These are phyloP conservation scores for Drosophila nigrodunni DNA, from an alignment of 1,140 invertebrate genomes.

Conservation along the genomic window DNA sequence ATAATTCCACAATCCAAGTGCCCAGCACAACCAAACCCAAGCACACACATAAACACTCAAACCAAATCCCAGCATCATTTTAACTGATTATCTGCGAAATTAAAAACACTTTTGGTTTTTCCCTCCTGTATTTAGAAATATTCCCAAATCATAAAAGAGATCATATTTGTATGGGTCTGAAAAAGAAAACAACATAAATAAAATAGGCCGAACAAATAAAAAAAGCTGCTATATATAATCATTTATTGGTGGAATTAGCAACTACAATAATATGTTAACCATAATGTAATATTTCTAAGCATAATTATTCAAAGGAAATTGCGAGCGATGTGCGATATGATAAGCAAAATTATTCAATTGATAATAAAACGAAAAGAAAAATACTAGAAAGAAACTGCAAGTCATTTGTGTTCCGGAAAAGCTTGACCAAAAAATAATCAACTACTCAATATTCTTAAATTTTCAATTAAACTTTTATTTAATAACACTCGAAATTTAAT, in stretches of 20 bases:
- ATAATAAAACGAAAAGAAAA: conserved; percentile 54
- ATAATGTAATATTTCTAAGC: conserved; percentile 62
- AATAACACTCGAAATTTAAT: conserved; percentile 4
- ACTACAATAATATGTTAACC: conserved; percentile 54
- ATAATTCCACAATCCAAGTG: conserved; percentile 86
- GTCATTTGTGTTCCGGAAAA: not conserved
- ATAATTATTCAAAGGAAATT: conserved; percentile 67
- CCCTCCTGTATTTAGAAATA: conserved; percentile 29
- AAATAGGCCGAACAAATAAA: conserved; percentile 41
- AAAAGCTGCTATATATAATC: conserved; percentile 31
- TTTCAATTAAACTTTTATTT: not conserved
- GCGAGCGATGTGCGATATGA: conserved; percentile 49
- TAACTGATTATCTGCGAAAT: conserved; percentile 63
- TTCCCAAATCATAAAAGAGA: conserved; percentile 24
- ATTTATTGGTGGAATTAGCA: conserved; percentile 48
- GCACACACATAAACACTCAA: not conserved
- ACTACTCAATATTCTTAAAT: too few species aligned
- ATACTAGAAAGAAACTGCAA: conserved; percentile 8
- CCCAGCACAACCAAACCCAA: conserved; percentile 6
- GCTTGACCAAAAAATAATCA: too few species aligned
- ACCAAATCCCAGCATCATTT: conserved; percentile 26
- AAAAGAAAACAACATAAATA: conserved; percentile 4
- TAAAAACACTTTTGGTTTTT: conserved; percentile 65
- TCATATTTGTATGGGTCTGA: conserved; percentile 57
- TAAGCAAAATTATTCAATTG: conserved; percentile 78